Percentiles rank a stretch among this genome's conserved stretches.
Evolutionary conservation across 2,113 vertebrate species (phyloP).

Genomic region (Sula dactylatra): DNA sequence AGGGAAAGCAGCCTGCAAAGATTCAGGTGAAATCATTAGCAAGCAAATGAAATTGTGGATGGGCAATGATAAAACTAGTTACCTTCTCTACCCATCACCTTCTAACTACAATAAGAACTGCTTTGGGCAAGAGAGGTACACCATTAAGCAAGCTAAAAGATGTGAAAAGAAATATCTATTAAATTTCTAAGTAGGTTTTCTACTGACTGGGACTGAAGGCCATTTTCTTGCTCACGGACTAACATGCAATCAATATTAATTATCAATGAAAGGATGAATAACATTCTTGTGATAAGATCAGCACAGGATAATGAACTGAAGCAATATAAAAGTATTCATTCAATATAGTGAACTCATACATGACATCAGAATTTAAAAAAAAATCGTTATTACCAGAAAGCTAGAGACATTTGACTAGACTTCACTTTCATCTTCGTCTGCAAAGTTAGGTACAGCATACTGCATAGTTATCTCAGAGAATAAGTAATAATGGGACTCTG

Average conservation of each 20-base stretch:
- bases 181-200: constrained; percentile 15
- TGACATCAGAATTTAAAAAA: not conserved
- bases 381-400: not conserved
- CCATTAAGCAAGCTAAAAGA: not conserved
- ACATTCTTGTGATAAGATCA: not conserved
- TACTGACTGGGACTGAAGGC: not conserved
- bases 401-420: not conserved
- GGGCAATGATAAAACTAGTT: not conserved
- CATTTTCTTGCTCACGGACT: not conserved
- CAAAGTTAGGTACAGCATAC: not conserved
- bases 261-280: not conserved
- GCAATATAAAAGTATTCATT: not conserved
- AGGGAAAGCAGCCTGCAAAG: not conserved
- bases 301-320: not conserved
- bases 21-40: not conserved
- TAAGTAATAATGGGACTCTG: not conserved
- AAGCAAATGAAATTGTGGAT: not conserved
- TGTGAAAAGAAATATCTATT: not conserved
- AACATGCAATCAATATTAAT: constrained; percentile 8
- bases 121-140: not conserved
- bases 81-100: not conserved
- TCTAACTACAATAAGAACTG: not conserved
- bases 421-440: not conserved
- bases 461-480: not conserved
- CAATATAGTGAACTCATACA: not conserved